These are phyloP conservation scores for Harpalus rubripes DNA, from an alignment of 2,888 invertebrate species.

Conservation along the genomic window DNA sequence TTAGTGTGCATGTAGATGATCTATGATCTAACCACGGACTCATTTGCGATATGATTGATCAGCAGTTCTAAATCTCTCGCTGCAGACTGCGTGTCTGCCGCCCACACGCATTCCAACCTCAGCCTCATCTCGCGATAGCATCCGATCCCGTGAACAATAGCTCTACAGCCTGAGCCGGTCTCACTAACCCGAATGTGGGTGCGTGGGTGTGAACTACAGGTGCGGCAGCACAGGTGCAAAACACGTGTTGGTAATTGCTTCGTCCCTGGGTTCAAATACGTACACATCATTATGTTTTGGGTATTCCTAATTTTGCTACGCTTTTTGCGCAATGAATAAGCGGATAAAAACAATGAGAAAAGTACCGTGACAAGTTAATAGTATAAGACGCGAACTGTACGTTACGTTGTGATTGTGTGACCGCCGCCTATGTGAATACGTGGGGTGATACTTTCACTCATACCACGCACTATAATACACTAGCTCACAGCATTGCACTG, in stretches of 20 bases:
- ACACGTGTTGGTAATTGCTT: constrained; percentile 43
- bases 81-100: constrained; percentile 65
- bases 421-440: neutral
- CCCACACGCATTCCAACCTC: constrained; percentile 36
- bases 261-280: neutral
- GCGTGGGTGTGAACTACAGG: constrained; percentile 23
- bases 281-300: constrained; percentile 20
- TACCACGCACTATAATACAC: neutral
- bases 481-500: neutral
- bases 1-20: neutral
- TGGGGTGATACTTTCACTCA: constrained; percentile 1
- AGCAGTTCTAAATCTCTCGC: constrained; percentile 18
- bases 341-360: too few species aligned
- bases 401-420: too few species aligned
- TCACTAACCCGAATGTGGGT: constrained; percentile 49
- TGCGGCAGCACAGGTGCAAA: constrained; percentile 26
- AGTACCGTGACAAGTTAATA: too few species aligned
- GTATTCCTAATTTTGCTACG: constrained; percentile 46
- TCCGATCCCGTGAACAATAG: too few species aligned
- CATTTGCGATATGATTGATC: constrained; percentile 33
- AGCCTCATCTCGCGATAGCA: neutral
- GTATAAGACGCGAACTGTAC: too few species aligned
- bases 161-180: neutral
- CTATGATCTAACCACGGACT: neutral
- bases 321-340: constrained; percentile 37